Percentiles rank a stretch among this genome's conserved stretches.
Conservation (phyloP, 2,113 vertebrate genomes). For the Perognathus longimembris region DNA sequence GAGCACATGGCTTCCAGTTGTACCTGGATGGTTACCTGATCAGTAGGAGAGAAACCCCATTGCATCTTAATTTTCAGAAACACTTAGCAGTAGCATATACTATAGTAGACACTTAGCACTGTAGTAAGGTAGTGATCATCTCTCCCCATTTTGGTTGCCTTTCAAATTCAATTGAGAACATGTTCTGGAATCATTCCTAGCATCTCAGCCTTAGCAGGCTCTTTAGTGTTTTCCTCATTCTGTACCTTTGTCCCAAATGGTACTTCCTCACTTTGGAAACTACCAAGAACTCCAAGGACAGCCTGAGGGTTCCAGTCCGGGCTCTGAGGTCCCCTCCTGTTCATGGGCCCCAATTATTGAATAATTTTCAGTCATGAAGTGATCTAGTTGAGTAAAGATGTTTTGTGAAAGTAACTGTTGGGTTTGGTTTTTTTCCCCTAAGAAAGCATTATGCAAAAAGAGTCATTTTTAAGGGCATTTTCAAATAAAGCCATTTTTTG, state of each 20-base stretch:
- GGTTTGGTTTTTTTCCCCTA: slow-evolving; percentile 14
- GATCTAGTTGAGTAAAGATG: slow-evolving; percentile 40
- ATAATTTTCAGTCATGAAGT: slow-evolving; percentile 56
- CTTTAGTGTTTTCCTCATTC: slow-evolving; percentile 46
- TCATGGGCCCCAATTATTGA: background rate
- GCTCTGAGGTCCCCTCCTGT: slow-evolving; percentile 24
- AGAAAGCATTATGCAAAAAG: slow-evolving; percentile 39
- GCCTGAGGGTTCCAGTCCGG: slow-evolving; percentile 38
- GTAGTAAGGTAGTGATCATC: background rate
- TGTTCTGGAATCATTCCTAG: slow-evolving; percentile 35
- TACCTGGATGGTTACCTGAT: slow-evolving; percentile 38
- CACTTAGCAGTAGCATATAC: background rate
- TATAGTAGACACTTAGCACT: background rate
- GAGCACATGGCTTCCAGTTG: slow-evolving; percentile 11
- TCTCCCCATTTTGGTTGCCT: slow-evolving; percentile 44
- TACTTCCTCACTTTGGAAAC: slow-evolving; percentile 52
- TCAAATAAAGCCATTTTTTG: slow-evolving; percentile 84
- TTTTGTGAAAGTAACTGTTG: slow-evolving; percentile 32
- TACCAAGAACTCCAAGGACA: slow-evolving; percentile 52
- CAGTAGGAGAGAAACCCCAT: slow-evolving; percentile 20
- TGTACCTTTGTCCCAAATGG: slow-evolving; percentile 43
- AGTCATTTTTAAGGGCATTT: slow-evolving; percentile 86
- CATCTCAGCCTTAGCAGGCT: slow-evolving; percentile 22
- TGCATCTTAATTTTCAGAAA: slow-evolving; percentile 39
- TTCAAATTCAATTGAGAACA: slow-evolving; percentile 36